Percentiles rank a stretch among this genome's conserved stretches.
Evolutionary conservation across 1,140 invertebrate genomes (phyloP).

Genomic region (Drosophila nikananu): DNA sequence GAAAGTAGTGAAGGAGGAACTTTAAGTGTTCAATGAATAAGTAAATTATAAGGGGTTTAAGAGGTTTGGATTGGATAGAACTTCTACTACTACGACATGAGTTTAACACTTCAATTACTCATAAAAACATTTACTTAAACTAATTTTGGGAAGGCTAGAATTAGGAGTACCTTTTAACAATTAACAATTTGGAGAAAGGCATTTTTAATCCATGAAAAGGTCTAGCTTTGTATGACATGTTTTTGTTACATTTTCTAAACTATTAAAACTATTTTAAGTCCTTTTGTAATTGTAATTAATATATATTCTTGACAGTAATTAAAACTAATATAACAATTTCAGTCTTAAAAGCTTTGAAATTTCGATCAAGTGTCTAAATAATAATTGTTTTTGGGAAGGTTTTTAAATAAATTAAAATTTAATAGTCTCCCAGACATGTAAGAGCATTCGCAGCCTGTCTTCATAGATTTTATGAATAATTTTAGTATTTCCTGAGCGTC

Average conservation of each 20-base stretch:
- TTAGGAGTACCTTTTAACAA: no score
- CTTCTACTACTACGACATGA: no score
- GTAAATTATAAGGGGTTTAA: neutral
- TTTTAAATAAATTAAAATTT: neutral
- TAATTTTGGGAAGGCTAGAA: no score
- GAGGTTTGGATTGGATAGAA: no score
- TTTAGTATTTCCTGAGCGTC: neutral
- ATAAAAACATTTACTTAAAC: no score
- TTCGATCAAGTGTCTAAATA: neutral
- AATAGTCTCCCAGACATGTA: neutral
- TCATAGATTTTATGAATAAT: neutral
- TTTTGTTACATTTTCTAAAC: neutral
- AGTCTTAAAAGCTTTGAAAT: neutral
- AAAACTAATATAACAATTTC: neutral
- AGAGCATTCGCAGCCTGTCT: neutral
- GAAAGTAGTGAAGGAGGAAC: neutral
- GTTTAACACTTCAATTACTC: no score
- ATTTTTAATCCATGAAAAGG: no score
- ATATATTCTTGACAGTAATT: no score
- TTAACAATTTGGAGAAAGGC: no score
- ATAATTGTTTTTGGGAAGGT: conserved; percentile 1
- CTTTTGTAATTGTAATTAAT: neutral
- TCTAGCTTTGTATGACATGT: no score
- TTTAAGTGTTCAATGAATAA: neutral
- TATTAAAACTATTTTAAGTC: neutral